A percentile compares a stretch with the other conserved stretches of the same genome.
Evolutionary conservation across 2,113 vertebrate genomes (phyloP).

Genomic region (Aepyceros melampus): DNA sequence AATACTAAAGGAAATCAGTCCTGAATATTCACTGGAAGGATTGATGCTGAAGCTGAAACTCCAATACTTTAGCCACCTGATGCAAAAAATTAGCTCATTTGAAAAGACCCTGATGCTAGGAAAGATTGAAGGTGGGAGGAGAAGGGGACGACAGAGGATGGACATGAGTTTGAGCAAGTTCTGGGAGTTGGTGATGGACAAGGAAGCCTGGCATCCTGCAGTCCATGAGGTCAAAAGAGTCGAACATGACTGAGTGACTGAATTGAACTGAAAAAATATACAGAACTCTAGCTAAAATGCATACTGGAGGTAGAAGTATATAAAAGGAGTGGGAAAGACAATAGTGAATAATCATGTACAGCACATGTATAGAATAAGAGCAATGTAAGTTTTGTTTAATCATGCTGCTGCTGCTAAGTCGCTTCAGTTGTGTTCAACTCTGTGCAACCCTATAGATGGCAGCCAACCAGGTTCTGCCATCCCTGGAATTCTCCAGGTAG

Average conservation of each 20-base stretch:
- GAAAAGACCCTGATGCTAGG: not conserved
- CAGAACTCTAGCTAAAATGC: not conserved
- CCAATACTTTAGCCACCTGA: not conserved
- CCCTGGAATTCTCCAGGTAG: no score
- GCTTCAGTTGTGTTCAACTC: no score
- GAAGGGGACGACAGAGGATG: not conserved
- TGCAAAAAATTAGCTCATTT: not conserved
- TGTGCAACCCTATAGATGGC: no score
- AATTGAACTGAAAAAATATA: not conserved
- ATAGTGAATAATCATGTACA: not conserved
- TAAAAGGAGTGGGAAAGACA: not conserved
- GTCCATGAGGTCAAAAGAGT: not conserved
- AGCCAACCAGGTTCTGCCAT: rapidly evolving
- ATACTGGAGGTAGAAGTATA: not conserved
- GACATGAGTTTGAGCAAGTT: not conserved
- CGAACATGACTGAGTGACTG: not conserved
- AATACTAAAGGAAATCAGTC: not conserved
- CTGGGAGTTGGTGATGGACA: not conserved
- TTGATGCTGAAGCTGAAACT: not conserved
- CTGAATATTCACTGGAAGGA: not conserved
- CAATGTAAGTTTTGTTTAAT: not conserved
- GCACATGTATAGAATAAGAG: not conserved
- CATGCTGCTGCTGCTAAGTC: not conserved
- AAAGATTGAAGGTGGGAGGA: not conserved
- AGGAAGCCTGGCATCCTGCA: not conserved